Percentiles rank a stretch among this genome's conserved stretches.
These are phyloP conservation scores for Elymnias hypermnestra DNA, from an alignment of 1,140 invertebrate species.

Conservation along the genomic window DNA sequence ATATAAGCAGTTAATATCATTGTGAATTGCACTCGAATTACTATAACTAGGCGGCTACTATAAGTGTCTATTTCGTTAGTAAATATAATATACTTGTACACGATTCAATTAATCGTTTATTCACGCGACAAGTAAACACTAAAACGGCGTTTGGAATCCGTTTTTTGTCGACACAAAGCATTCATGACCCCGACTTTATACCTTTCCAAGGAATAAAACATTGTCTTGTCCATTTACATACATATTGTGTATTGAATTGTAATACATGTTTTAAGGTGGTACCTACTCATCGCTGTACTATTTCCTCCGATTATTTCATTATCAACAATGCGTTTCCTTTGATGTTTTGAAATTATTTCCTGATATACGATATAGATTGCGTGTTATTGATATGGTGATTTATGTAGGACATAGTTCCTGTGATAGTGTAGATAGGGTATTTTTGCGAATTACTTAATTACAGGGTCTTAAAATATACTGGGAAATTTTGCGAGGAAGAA, in stretches of 20 bases:
- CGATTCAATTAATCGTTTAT: too few species aligned
- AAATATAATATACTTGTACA: too few species aligned
- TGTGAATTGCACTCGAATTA: too few species aligned
- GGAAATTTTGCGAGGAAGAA: too few species aligned
- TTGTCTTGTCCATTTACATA: slow-evolving; percentile 1
- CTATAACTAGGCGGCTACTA: too few species aligned
- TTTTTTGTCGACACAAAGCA: neutral
- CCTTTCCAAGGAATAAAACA: slow-evolving; percentile 2
- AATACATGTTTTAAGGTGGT: neutral
- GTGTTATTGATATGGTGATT: neutral
- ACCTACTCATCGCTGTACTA: slow-evolving; percentile 11
- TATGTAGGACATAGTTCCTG: neutral
- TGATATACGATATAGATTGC: slow-evolving; percentile 6
- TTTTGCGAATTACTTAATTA: too few species aligned
- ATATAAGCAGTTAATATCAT: too few species aligned
- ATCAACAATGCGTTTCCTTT: slow-evolving; percentile 15
- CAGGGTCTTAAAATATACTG: too few species aligned
- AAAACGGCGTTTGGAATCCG: neutral
- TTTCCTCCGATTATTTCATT: slow-evolving; percentile 22
- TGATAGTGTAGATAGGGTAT: too few species aligned
- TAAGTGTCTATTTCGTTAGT: too few species aligned
- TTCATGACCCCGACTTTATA: neutral
- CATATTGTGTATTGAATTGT: slow-evolving; percentile 5
- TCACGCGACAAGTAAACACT: too few species aligned
- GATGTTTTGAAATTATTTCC: slow-evolving; percentile 9